These are phyloP conservation scores for Ptychoptera contaminata DNA, from an alignment of 2,888 invertebrate genomes.

Conservation along the genomic window DNA sequence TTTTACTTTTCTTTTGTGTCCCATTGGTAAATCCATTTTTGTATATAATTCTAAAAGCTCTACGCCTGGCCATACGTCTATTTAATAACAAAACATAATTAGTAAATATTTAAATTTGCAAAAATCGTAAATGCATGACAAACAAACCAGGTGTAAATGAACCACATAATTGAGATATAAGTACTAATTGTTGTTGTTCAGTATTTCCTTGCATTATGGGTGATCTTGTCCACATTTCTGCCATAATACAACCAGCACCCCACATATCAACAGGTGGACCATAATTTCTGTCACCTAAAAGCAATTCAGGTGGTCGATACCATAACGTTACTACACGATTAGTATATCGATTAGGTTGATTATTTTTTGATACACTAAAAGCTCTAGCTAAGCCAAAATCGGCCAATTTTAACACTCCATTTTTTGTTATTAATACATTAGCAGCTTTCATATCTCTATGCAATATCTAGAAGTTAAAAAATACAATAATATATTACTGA, in stretches of 20 bases:
- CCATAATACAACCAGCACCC: conserved; percentile 99
- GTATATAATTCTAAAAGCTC: conserved; percentile 76
- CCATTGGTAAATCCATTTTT: conserved; percentile 74
- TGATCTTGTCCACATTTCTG: conserved; percentile 96
- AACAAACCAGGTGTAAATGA: conserved; percentile 61
- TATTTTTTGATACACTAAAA: conserved; percentile 75
- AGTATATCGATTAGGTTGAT: conserved; percentile 81
- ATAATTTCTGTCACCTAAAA: conserved; percentile 79
- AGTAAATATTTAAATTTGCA: background rate
- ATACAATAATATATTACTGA: background rate
- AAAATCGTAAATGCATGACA: background rate
- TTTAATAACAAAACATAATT: too few relatives aligned
- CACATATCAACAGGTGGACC: conserved; percentile 94
- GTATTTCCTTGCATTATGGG: conserved; percentile 95
- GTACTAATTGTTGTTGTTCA: conserved; percentile 87
- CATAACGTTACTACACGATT: conserved; percentile 94
- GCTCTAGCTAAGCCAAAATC: conserved; percentile 96
- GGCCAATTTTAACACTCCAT: conserved; percentile 85
- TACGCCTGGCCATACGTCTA: conserved; percentile 80
- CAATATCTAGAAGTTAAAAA: conserved; percentile 40
- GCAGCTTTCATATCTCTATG: conserved; percentile 99
- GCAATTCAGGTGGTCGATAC: conserved; percentile 58
- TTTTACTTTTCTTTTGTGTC: conserved; percentile 72
- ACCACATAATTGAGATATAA: conserved; percentile 93
- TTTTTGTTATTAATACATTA: conserved; percentile 92